Evolutionary conservation across 2,888 invertebrate genomes (phyloP).

Genomic region (Dryobotodes eremita): DNA sequence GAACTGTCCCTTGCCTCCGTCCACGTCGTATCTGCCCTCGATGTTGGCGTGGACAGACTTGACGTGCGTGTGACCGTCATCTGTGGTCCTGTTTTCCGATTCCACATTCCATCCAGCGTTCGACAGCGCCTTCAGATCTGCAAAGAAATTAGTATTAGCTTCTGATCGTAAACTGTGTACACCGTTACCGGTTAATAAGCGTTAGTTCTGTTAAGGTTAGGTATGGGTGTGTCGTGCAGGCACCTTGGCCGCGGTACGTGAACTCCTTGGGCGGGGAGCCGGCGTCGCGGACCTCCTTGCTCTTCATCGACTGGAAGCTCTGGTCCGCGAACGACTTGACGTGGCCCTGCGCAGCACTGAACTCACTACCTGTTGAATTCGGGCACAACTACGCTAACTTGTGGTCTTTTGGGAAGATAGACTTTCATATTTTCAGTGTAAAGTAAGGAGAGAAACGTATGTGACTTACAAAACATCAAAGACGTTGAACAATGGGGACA

Average conservation of each 20-base stretch:
- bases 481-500: not conserved
- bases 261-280: slow-evolving; percentile 93
- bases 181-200: slow-evolving; percentile 81
- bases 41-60: slow-evolving; percentile 92
- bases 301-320: slow-evolving; percentile 94
- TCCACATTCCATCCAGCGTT: slow-evolving; percentile 93
- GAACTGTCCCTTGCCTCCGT: slow-evolving; percentile 92
- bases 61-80: slow-evolving; percentile 92
- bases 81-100: slow-evolving; percentile 91
- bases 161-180: slow-evolving; percentile 1
- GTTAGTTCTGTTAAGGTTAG: slow-evolving; percentile 82
- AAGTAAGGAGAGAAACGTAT: not conserved
- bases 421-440: not conserved
- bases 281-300: slow-evolving; percentile 95
- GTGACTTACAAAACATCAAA: not conserved
- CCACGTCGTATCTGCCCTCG: slow-evolving; percentile 92
- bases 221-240: slow-evolving; percentile 72
- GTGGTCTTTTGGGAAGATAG: slow-evolving; percentile 26
- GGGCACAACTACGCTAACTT: slow-evolving; percentile 78
- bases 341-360: slow-evolving; percentile 90
- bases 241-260: slow-evolving; percentile 88
- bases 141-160: slow-evolving; percentile 66
- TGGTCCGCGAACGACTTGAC: slow-evolving; percentile 94
- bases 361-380: slow-evolving; percentile 86
- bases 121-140: slow-evolving; percentile 88